Evolutionary conservation across 2,888 invertebrate species (phyloP).

Genomic region (Noctua fimbriata): DNA sequence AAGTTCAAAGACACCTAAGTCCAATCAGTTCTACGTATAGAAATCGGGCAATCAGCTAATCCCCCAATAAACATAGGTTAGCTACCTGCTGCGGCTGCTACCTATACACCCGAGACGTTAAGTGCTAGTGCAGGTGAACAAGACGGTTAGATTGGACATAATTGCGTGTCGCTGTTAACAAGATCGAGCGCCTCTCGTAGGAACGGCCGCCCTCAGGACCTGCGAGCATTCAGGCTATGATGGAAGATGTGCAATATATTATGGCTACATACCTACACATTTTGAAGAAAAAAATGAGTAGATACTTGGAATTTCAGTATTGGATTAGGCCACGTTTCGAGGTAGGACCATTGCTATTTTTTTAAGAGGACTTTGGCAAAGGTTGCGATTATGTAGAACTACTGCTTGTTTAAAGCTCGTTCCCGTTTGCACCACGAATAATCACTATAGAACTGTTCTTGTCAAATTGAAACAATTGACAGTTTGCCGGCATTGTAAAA

Average conservation of each 20-base stretch:
- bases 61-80: background rate
- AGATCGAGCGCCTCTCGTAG: constrained; percentile 51
- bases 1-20: no score
- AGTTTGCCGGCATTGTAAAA: background rate
- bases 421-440: background rate
- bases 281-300: background rate
- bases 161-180: constrained; percentile 69
- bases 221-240: constrained; percentile 11
- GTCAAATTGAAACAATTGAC: background rate
- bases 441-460: background rate
- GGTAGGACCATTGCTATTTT: background rate
- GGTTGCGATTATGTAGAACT: background rate
- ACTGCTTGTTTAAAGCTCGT: background rate
- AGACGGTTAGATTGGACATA: constrained; percentile 64
- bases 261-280: background rate
- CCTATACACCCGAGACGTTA: constrained; percentile 3
- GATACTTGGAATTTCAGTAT: background rate
- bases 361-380: background rate
- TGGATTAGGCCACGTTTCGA: background rate
- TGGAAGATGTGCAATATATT: constrained; percentile 13
- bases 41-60: constrained; percentile 11
- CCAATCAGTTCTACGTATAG: background rate
- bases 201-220: constrained; percentile 24
- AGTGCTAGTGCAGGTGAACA: constrained; percentile 62
- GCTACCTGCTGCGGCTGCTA: background rate